A percentile compares a stretch with the other conserved stretches of the same genome.
Evolutionary conservation across 37 sponge, comb jelly and placozoan genomes (phyloP).

Genomic region (Beroe forskalii): DNA sequence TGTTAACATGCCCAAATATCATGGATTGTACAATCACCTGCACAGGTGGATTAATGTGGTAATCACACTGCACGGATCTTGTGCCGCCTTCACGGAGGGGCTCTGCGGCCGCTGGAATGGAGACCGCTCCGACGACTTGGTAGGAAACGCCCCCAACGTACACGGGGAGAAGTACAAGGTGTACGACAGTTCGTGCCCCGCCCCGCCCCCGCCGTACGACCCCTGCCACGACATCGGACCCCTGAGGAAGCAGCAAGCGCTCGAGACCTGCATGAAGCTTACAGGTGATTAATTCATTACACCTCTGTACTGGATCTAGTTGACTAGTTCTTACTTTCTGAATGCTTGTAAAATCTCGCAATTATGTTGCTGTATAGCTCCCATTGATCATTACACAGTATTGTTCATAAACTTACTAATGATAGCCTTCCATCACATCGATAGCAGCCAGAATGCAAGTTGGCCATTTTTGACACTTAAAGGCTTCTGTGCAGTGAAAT

Average conservation of each 20-base stretch:
- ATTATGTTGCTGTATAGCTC: too few relatives aligned
- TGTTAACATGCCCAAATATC: too few relatives aligned
- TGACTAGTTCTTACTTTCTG: too few relatives aligned
- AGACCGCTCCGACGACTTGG: background rate
- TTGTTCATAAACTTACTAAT: too few relatives aligned
- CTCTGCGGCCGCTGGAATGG: slow-evolving; percentile 14
- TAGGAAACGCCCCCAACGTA: background rate
- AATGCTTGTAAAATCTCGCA: too few relatives aligned
- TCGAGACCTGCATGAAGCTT: background rate
- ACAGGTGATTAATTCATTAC: background rate
- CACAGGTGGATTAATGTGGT: slow-evolving; percentile 16
- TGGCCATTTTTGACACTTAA: too few relatives aligned
- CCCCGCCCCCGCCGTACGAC: background rate
- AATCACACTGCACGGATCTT: background rate
- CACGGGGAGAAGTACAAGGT: background rate
- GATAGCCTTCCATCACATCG: too few relatives aligned
- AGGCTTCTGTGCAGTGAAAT: too few relatives aligned
- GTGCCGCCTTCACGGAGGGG: background rate
- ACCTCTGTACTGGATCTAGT: too few relatives aligned
- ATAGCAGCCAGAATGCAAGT: too few relatives aligned
- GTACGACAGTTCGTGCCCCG: background rate
- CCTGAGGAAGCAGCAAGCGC: background rate
- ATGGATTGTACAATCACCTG: too few relatives aligned
- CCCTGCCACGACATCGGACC: slow-evolving; percentile 20
- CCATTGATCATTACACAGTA: too few relatives aligned